These are phyloP conservation scores for Rhadinocentrus ornatus DNA, from an alignment of 2,797 vertebrate genomes.

Conservation along the genomic window DNA sequence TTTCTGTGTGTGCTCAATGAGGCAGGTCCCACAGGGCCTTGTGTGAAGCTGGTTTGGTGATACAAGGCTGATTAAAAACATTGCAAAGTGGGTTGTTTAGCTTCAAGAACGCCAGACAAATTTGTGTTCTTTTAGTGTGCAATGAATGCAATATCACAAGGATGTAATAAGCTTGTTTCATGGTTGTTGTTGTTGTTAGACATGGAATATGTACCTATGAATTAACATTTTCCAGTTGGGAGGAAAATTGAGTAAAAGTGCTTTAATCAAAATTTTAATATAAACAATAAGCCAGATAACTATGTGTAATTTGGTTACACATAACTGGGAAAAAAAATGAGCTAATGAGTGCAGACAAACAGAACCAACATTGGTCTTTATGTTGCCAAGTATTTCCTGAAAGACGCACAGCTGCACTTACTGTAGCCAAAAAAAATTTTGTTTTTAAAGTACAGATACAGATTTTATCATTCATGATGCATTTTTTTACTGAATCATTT, in stretches of 20 bases:
- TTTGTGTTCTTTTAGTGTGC: constrained; percentile 62
- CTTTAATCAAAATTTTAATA: not conserved
- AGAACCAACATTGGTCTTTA: not conserved
- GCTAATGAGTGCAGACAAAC: not conserved
- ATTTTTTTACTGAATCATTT: too few relatives aligned
- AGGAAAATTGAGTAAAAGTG: not conserved
- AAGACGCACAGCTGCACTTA: too few relatives aligned
- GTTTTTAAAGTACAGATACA: too few relatives aligned
- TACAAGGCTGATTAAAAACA: constrained; percentile 73
- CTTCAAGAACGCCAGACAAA: constrained; percentile 38
- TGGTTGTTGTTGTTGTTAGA: constrained; percentile 27
- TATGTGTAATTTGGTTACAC: not conserved
- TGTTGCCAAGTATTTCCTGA: not conserved
- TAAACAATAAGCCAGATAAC: not conserved
- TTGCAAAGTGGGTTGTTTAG: constrained; percentile 61
- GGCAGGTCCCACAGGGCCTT: constrained; percentile 59
- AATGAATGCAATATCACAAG: constrained; percentile 16
- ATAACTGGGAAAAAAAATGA: not conserved
- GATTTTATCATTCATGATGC: too few relatives aligned
- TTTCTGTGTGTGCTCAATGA: constrained; percentile 62
- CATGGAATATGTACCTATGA: not conserved
- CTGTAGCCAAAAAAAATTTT: too few relatives aligned
- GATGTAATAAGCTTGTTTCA: constrained; percentile 22
- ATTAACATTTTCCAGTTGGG: not conserved
- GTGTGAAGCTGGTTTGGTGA: constrained; percentile 54